Base-by-base conservation (phyloP, 2,888 invertebrate species). In the Acrocera orbiculus region DNA sequence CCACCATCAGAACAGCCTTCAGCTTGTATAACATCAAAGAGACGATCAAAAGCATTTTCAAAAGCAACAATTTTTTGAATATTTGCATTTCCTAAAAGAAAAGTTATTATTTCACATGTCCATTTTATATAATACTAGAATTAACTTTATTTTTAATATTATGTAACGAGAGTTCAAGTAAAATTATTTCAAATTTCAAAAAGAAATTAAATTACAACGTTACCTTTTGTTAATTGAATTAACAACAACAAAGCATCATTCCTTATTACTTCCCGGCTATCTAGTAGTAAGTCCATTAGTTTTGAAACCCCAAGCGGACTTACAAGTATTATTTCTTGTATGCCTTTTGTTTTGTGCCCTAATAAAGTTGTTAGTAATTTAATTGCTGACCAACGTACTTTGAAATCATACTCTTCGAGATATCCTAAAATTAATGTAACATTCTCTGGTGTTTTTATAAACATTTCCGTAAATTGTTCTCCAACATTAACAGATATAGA, bases 1-100 rank as follows among this genome's bases (percentile, higher is more conserved):
- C 92, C 93, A 29, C 93, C 95, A 54, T 93, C 89, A 2, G 86
- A 80, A 46, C 76, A 81, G 4, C 92, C 92, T 60, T 96, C 96
- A 37, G 82, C 78, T 3, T 68, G 69, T 9, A 99, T 81, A 8
- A 98, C 90, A 54, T 90, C 89, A 46, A 96, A 81, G 17, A 99
- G 65, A 44, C 85, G 71, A 58, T 95, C 95, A 53, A 98, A 99
- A 0, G 93, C 93, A 62, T 95, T 96, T 58, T 99, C 96, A 57
- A 96, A 99, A 0, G 96, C 95, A 0, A 99, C 92, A 48, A 99
- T 95, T 63, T 96, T 98, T 58, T 96, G 95, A 48, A 96, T 90
- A 56, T 92, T 95, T 0, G 92, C 85, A 63, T 98, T 95, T 10
- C 82, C 81, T 41, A 11, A n/a, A 27, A 31, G 8, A 22, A 22